Evolutionary conservation across 2,113 vertebrate genomes (phyloP).

Genomic region (Hyperopisus bebe): DNA sequence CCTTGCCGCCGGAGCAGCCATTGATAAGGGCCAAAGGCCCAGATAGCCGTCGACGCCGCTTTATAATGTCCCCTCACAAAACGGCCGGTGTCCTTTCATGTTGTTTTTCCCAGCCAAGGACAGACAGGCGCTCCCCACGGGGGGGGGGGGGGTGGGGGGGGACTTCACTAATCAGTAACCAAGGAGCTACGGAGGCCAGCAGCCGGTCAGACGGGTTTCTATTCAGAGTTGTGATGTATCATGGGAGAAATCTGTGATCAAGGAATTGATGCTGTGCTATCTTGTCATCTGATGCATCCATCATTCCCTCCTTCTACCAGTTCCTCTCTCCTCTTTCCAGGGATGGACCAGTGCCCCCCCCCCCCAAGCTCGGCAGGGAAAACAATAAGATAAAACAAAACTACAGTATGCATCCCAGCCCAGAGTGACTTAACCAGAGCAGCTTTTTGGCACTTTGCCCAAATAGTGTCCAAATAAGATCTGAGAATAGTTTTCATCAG

Average conservation of each 20-base stretch:
- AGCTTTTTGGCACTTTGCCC: too few relatives aligned
- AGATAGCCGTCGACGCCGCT: slow-evolving; percentile 73
- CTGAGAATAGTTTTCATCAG: neutral
- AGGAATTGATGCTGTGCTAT: neutral
- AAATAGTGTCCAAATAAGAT: neutral
- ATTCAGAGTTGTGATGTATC: neutral
- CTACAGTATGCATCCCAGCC: neutral
- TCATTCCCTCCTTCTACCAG: neutral
- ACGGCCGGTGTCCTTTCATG: slow-evolving; percentile 79
- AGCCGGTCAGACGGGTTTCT: neutral
- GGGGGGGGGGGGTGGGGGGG: slow-evolving; percentile 36
- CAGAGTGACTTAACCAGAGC: neutral
- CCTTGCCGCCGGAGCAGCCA: slow-evolving; percentile 65
- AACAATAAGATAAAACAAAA: neutral
- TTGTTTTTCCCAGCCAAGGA: slow-evolving; percentile 80
- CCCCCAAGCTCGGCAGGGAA: neutral
- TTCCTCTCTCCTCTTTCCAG: neutral
- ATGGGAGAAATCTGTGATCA: slow-evolving; percentile 13
- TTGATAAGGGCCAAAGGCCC: slow-evolving; percentile 78
- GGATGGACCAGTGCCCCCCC: neutral
- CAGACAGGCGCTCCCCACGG: slow-evolving; percentile 63
- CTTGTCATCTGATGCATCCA: slow-evolving; percentile 17
- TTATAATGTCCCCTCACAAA: slow-evolving; percentile 80
- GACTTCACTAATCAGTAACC: slow-evolving; percentile 84
- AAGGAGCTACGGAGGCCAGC: slow-evolving; percentile 60